Conservation (phyloP, 2,797 vertebrate genomes). For the Atherinosoma microstoma region DNA sequence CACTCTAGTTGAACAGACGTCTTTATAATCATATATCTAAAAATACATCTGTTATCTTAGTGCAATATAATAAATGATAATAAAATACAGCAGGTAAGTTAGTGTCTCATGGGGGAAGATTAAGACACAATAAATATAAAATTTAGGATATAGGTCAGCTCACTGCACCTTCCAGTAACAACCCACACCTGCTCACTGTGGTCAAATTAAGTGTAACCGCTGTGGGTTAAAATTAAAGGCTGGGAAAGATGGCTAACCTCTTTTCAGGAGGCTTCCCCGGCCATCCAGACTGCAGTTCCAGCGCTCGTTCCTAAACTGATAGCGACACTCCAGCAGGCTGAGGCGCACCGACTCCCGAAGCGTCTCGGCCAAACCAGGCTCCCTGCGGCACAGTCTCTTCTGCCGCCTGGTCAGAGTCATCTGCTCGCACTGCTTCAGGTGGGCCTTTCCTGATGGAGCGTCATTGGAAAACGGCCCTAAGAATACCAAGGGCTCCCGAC, state of each 20-base stretch:
- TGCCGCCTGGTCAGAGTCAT: conserved; percentile 91
- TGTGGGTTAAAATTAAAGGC: neutral
- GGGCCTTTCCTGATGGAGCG: conserved; percentile 81
- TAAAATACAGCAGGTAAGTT: neutral
- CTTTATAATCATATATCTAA: neutral
- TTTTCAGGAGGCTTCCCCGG: conserved; percentile 91
- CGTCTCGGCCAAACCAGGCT: conserved; percentile 94
- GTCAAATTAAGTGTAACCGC: neutral
- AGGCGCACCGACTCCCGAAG: conserved; percentile 93
- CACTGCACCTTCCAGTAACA: neutral
- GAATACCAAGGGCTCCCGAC: conserved; percentile 90
- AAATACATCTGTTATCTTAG: neutral
- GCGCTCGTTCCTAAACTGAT: conserved; percentile 95
- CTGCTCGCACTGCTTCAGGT: conserved; percentile 96
- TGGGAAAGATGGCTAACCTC: conserved; percentile 80
- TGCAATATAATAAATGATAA: neutral
- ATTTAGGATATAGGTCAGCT: neutral
- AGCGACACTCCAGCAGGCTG: conserved; percentile 92
- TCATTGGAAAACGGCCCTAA: conserved; percentile 83
- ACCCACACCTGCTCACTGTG: neutral
- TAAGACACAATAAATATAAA: neutral
- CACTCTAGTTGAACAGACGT: neutral
- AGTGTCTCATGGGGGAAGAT: neutral
- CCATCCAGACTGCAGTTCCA: conserved; percentile 99
- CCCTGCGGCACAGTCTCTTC: conserved; percentile 92